phyloP scores from a whole-genome alignment of 2,797 vertebrate genomes.

The Mionectes olivaceus region DNA sequence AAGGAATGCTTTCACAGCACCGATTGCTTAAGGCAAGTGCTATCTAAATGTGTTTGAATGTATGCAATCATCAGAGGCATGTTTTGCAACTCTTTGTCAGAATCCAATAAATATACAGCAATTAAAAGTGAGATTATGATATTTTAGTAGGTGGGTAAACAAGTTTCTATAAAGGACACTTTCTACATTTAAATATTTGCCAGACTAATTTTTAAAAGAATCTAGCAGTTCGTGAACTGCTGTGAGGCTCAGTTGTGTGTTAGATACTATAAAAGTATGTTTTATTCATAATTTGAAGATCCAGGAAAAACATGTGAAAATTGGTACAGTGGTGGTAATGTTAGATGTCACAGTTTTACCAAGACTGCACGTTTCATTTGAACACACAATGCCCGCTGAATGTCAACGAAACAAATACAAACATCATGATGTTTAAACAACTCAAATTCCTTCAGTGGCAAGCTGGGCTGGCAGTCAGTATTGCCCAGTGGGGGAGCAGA shows the following conservation, averaged over 20 bases:
- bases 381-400: background rate
- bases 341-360: background rate
- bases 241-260: background rate
- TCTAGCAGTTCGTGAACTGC: background rate
- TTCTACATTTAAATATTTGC: constrained; percentile 42
- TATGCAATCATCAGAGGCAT: constrained; percentile 58
- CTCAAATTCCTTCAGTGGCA: background rate
- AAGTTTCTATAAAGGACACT: constrained; percentile 47
- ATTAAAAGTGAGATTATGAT: constrained; percentile 23
- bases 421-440: constrained; percentile 2
- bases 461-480: background rate
- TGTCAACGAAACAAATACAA: constrained; percentile 14
- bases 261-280: background rate
- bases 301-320: background rate
- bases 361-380: background rate
- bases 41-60: constrained; percentile 52
- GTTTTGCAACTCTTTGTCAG: constrained; percentile 73
- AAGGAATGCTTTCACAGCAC: constrained; percentile 60
- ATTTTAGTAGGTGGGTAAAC: background rate
- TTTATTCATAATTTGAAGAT: background rate
- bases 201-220: constrained; percentile 24
- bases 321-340: background rate
- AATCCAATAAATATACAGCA: constrained; percentile 60
- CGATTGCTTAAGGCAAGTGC: constrained; percentile 40
- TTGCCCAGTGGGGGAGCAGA: background rate